Conservation (phyloP, 1,140 invertebrate species). For the Drosophila lini region DNA sequence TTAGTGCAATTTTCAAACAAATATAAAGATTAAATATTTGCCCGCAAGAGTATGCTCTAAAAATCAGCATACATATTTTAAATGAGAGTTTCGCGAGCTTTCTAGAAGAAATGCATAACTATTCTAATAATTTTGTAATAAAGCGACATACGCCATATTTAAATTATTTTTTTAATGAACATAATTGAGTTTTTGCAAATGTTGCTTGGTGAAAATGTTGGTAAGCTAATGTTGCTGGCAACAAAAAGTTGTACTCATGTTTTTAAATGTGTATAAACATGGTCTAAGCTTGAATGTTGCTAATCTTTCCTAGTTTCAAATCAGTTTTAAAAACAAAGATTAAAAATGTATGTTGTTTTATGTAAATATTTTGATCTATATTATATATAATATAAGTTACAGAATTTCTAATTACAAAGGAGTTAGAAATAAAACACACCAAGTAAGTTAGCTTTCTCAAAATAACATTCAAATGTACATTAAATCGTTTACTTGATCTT, state of each 20-base stretch:
- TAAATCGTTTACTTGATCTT: not conserved
- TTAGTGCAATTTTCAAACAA: not conserved
- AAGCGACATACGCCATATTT: not conserved
- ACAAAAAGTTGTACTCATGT: not conserved
- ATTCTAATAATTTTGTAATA: constrained; percentile 7
- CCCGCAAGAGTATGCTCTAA: constrained; percentile 23
- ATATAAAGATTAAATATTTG: not conserved
- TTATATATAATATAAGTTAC: no score
- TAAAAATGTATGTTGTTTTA: no score
- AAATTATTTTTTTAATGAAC: not conserved
- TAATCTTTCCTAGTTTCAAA: not conserved
- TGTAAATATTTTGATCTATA: no score
- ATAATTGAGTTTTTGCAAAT: not conserved
- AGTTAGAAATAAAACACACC: no score
- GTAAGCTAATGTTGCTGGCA: not conserved
- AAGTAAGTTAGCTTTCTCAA: no score
- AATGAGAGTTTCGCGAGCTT: not conserved
- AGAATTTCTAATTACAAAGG: no score
- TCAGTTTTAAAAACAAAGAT: not conserved
- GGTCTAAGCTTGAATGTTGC: not conserved
- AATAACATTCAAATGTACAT: no score
- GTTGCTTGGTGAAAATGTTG: not conserved
- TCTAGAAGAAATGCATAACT: not conserved
- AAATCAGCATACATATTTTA: not conserved
- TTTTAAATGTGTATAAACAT: not conserved